Evolutionary conservation across 1,140 invertebrate species (phyloP).

Genomic region (Drosophila chauvacae): DNA sequence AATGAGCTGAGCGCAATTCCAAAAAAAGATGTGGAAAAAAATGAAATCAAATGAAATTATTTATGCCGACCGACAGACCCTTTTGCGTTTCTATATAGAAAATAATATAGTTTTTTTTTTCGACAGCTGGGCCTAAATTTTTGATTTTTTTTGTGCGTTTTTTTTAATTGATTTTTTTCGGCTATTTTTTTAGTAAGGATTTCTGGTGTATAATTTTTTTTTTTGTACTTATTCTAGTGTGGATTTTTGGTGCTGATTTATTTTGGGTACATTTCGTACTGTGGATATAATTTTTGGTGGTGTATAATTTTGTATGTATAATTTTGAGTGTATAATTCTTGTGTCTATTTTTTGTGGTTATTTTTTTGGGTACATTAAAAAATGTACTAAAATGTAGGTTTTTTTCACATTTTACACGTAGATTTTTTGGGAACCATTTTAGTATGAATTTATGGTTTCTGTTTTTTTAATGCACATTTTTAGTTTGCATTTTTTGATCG

Average conservation of each 20-base stretch:
- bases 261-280: background rate
- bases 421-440: too few relatives aligned
- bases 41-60: conserved; percentile 46
- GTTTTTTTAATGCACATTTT: too few relatives aligned
- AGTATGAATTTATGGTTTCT: too few relatives aligned
- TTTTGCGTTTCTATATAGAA: background rate
- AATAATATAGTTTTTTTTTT: conserved; percentile 21
- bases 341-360: too few relatives aligned
- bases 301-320: too few relatives aligned
- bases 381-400: too few relatives aligned
- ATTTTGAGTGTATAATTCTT: too few relatives aligned
- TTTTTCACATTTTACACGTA: too few relatives aligned
- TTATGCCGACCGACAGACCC: conserved; percentile 42
- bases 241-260: too few relatives aligned
- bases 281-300: background rate
- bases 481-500: too few relatives aligned
- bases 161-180: conserved; percentile 10
- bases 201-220: background rate
- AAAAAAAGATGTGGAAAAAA: conserved; percentile 20
- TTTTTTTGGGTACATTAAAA: too few relatives aligned
- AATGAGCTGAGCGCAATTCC: conserved; percentile 78
- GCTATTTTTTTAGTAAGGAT: conserved; percentile 3
- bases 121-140: conserved; percentile 56
- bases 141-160: conserved; percentile 10
- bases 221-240: background rate